Percentiles rank a stretch among this genome's conserved stretches.
Conservation (phyloP, 1,140 invertebrate genomes). For the Drosophila guanche region DNA sequence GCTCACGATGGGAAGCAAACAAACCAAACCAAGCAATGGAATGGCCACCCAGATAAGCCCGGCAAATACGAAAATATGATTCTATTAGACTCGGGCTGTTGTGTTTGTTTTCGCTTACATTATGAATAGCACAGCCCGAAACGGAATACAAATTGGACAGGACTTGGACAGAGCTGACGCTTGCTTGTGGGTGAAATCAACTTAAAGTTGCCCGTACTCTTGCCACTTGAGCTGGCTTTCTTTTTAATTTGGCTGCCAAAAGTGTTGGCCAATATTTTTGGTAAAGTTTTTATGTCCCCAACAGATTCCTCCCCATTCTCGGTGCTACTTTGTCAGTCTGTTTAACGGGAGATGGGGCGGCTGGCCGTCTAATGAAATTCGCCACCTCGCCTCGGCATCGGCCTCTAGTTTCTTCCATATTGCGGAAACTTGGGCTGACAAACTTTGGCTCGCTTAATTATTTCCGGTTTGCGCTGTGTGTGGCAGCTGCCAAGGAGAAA, state of each 20-base stretch:
- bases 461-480: conserved; percentile 50
- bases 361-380: conserved; percentile 68
- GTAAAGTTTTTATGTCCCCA: conserved; percentile 69
- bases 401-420: conserved; percentile 38
- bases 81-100: conserved; percentile 47
- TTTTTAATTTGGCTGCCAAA: conserved; percentile 63
- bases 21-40: conserved; percentile 29
- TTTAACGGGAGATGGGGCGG: no score
- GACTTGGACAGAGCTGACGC: not conserved
- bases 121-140: conserved; percentile 46
- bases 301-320: conserved; percentile 52
- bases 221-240: conserved; percentile 27
- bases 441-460: conserved; percentile 67
- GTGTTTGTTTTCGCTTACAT: conserved; percentile 53
- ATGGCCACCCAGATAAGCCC: conserved; percentile 34
- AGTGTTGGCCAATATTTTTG: conserved; percentile 66
- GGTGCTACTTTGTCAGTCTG: conserved; percentile 31
- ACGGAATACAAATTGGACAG: conserved; percentile 54
- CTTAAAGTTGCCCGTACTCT: conserved; percentile 36
- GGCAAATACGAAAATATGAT: conserved; percentile 59
- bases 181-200: not conserved
- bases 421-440: conserved; percentile 38
- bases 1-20: conserved; percentile 44
- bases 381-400: conserved; percentile 39
- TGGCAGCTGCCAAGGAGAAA: conserved; percentile 31